Base-by-base conservation (phyloP, 2,888 invertebrate species). In the Agriopis aurantiaria region DNA sequence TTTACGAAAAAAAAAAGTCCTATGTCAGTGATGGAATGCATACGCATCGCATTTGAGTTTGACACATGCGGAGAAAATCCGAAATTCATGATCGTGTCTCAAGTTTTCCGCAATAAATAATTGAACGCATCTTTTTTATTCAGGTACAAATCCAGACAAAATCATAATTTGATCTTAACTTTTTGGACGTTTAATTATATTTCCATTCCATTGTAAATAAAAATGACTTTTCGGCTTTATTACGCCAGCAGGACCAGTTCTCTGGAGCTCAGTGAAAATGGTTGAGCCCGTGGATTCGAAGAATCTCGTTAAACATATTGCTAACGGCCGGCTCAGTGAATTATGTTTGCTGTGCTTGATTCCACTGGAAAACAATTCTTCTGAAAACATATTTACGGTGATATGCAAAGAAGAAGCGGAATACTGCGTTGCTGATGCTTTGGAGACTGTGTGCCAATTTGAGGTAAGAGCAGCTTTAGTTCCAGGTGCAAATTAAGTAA, bases 331-430 rank as follows among this genome's bases (percentile, higher is more conserved):
- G 45, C 78, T 93, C 6, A 84, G 88, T 62, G 87, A 85, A 66
- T 78, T 92, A 63, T 94, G 93, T 78, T 78, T 89, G 59, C 80
- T 91, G 78, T 94, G 93, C 78, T 83, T 93, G 62, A 64, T 75
- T 48, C 88, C 88, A 8, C 74, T 92, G 33, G 77, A 75, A 52
- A 84, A 82, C n/a, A 57, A 64, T 14, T 51, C 74, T 14, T 86
- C 79, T 73, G 92, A 93, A 72, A 90, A 88, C 78, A 84, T 91
- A 65, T 91, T 88, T 65, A 91, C 93, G 0, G 85, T 80, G 74
- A 78, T 93, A 58, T 90, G 88, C 76, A 91, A 87, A 74, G 85
- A 84, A 65, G 85, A 87, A 17, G 78, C 82, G 17, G 89, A 91
- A 67, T 92, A 86, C 80, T 89, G 91, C 72, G 82, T 92, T 64